Conservation (phyloP, 1,140 invertebrate species). For the Caenorhabditis briggsae region DNA sequence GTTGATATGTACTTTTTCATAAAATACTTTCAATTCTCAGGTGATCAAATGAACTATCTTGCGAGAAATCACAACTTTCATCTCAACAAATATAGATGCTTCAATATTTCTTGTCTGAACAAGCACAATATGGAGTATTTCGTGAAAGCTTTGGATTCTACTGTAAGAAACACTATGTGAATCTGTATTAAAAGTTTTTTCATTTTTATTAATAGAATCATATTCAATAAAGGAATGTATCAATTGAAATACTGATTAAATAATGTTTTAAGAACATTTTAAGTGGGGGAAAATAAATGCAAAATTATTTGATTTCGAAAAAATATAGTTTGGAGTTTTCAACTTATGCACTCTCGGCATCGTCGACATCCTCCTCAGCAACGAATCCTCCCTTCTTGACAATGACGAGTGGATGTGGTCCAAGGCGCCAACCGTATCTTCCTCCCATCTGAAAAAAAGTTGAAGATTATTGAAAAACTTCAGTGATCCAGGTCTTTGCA, state of each 20-base stretch:
- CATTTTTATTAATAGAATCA: constrained; percentile 53
- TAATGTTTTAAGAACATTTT: no score
- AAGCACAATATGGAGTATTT: constrained; percentile 91
- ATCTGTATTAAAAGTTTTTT: no score
- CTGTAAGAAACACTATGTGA: constrained; percentile 52
- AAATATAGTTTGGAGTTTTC: no score
- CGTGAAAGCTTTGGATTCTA: constrained; percentile 81
- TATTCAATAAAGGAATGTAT: no score
- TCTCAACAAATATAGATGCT: constrained; percentile 83
- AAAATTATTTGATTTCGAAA: no score
- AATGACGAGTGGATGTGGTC: constrained; percentile 70
- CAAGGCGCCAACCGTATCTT: constrained; percentile 71
- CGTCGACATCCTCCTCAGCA: constrained; percentile 69
- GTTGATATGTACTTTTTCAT: no score
- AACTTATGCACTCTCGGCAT: constrained; percentile 45
- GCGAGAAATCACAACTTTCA: constrained; percentile 23
- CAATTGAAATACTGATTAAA: no score
- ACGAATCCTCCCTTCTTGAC: constrained; percentile 73
- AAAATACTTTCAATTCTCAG: no score
- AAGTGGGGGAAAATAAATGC: no score
- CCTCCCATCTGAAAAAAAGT: constrained; percentile 69
- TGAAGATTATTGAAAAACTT: not conserved
- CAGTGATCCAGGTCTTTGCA: not conserved
- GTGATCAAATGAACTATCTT: not conserved
- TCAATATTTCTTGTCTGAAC: constrained; percentile 94